These are phyloP conservation scores for Armadillidium nasatum DNA, from an alignment of 1,140 invertebrate genomes.

Conservation along the genomic window DNA sequence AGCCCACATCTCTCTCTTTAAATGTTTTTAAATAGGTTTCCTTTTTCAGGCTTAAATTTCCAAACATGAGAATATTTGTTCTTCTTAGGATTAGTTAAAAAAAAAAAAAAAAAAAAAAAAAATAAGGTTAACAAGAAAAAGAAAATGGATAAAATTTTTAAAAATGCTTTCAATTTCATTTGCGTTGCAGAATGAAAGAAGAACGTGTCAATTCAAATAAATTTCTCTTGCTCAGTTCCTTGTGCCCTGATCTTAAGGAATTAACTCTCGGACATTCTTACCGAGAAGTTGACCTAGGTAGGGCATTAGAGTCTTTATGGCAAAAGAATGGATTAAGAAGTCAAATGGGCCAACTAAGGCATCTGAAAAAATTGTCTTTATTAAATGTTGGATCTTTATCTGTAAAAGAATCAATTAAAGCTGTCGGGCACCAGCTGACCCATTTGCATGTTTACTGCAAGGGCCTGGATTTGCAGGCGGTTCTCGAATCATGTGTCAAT, in stretches of 20 bases:
- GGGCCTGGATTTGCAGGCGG: constrained; percentile 27
- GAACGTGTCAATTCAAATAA: constrained; percentile 26
- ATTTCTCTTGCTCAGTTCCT: constrained; percentile 22
- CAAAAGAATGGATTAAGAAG: constrained; percentile 19
- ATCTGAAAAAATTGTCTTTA: constrained; percentile 20
- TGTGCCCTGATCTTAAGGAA: constrained; percentile 29
- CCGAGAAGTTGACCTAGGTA: constrained; percentile 30
- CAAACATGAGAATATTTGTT: too few relatives aligned
- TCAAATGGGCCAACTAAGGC: constrained; percentile 21
- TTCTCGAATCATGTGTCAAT: constrained; percentile 26
- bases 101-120: too few relatives aligned
- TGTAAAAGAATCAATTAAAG: constrained; percentile 10
- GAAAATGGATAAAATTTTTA: too few relatives aligned
- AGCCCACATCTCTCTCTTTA: too few relatives aligned
- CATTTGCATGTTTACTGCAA: constrained; percentile 25
- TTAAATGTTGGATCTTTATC: constrained; percentile 17
- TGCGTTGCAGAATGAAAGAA: constrained; percentile 26
- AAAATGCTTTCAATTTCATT: neutral
- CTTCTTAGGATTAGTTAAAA: too few relatives aligned
- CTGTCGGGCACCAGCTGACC: constrained; percentile 21
- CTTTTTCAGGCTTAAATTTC: too few relatives aligned
- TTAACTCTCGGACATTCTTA: constrained; percentile 27
- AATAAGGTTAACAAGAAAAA: too few relatives aligned
- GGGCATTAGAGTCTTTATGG: constrained; percentile 2
- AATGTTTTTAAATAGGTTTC: too few relatives aligned